Evolutionary conservation across 2,797 vertebrate genomes (phyloP).

Genomic region (Melopsittacus undulatus): DNA sequence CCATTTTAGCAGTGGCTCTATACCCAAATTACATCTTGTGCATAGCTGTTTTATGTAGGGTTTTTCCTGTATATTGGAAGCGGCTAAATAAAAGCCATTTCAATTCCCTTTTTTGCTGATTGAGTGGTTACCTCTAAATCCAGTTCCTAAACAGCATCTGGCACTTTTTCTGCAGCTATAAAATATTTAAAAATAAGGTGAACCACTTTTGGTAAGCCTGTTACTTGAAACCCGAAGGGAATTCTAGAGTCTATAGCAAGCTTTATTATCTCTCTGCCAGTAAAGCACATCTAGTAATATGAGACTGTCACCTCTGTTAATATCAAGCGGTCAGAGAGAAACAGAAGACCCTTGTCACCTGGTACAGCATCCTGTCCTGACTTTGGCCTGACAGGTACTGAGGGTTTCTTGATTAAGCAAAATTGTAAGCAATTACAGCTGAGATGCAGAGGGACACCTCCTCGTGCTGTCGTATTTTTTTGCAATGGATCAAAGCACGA

Average conservation of each 20-base stretch:
- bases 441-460: not conserved
- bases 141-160: slow-evolving; percentile 27
- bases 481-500: not conserved
- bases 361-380: not conserved
- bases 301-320: not conserved
- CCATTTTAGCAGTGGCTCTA: not conserved
- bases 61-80: not conserved
- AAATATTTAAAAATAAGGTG: slow-evolving; percentile 62
- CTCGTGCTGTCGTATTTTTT: not conserved
- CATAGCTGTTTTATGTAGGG: not conserved
- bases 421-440: slow-evolving; percentile 4
- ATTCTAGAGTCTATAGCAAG: slow-evolving; percentile 20
- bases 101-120: not conserved
- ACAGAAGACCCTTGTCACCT: not conserved
- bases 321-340: not conserved
- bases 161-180: slow-evolving; percentile 2
- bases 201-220: slow-evolving; percentile 23
- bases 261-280: slow-evolving; percentile 28
- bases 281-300: not conserved
- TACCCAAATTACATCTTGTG: not conserved
- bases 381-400: not conserved
- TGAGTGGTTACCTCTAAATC: not conserved
- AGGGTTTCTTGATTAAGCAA: slow-evolving; percentile 19
- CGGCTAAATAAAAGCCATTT: not conserved
- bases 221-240: slow-evolving; percentile 39